Base-by-base conservation (phyloP, 1,140 invertebrate genomes). In the Octopus sinensis region DNA sequence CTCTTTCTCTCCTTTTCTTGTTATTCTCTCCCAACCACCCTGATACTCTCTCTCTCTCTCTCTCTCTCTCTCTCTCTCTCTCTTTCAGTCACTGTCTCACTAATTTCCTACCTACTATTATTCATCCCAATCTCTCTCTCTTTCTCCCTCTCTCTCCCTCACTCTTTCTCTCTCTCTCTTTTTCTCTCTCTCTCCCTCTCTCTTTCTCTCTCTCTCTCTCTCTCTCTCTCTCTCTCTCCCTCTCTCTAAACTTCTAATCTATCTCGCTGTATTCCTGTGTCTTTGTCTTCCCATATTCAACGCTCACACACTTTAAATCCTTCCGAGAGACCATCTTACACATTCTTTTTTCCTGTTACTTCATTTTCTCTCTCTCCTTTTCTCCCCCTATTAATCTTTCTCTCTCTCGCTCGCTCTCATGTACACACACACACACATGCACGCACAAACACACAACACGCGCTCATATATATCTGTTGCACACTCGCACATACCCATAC, bases 171-270 rank as follows among this genome's bases (percentile, higher is more conserved):
- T 62, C 56, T 62, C 56, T 62, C 56, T 62, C 17, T 17, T 62
- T 62, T 7, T 62, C 17, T 62, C 56, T 62, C 56, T 62, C 17
- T 62, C 6, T 62, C 17, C 56, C 17, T 17, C 17, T 17, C 56
- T 62, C 17, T 17, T 62, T 17, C 17, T 62, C 6, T 62, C 17
- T 17, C 56, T 17, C 17, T 17, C 56, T 62, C 56, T 62, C 56
- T 62, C 56, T 62, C 56, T 62, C 56, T 62, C 17, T 17, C 17
- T 17, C 17, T 62, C 56, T 62, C 56, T 62, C 17, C 56, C 56
- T 62, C 56, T 62, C 56, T 62, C 56, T 62, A n/a, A n/a, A n/a
- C n/a, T n/a, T n/a, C n/a, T n/a, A n/a, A n/a, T 62, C 56, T 62
- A 7, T 62, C 56, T 62, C 56, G 6, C 56, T 17, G 56, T 62